These are phyloP conservation scores for Dryomyza anilis DNA, from an alignment of 2,888 invertebrate species.

Conservation along the genomic window DNA sequence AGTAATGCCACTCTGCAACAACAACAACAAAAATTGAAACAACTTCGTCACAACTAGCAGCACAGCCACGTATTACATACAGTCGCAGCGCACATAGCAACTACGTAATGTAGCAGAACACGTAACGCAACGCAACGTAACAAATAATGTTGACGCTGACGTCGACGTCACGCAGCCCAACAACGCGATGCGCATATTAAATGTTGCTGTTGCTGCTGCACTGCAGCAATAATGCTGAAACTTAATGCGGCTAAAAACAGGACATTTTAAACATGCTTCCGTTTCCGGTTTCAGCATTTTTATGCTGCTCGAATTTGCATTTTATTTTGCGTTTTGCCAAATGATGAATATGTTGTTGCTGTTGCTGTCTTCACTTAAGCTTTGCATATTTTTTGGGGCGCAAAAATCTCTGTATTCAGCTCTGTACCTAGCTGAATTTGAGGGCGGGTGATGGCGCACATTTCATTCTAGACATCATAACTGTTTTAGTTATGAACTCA, in stretches of 20 bases:
- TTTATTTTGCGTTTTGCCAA: not conserved
- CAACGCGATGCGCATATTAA: slow-evolving; percentile 17
- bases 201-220: not conserved
- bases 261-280: slow-evolving; percentile 5
- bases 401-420: too few relatives aligned
- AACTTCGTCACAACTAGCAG: not conserved
- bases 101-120: not conserved
- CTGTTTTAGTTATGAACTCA: slow-evolving; percentile 6
- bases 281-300: not conserved
- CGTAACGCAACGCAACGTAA: not conserved
- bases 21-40: slow-evolving; percentile 5
- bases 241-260: slow-evolving; percentile 1
- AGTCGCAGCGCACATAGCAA: too few relatives aligned
- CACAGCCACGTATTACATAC: not conserved
- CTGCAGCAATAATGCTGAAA: not conserved
- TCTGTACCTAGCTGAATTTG: too few relatives aligned
- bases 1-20: slow-evolving; percentile 21
- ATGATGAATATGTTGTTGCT: not conserved
- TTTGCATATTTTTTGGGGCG: too few relatives aligned
- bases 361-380: not conserved
- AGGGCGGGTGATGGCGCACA: not conserved
- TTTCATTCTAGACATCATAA: slow-evolving; percentile 7
- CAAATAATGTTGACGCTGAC: too few relatives aligned
- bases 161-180: not conserved
- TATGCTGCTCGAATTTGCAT: not conserved